Conservation (phyloP, 2,797 vertebrate genomes). For the Rhinophrynus dorsalis region DNA sequence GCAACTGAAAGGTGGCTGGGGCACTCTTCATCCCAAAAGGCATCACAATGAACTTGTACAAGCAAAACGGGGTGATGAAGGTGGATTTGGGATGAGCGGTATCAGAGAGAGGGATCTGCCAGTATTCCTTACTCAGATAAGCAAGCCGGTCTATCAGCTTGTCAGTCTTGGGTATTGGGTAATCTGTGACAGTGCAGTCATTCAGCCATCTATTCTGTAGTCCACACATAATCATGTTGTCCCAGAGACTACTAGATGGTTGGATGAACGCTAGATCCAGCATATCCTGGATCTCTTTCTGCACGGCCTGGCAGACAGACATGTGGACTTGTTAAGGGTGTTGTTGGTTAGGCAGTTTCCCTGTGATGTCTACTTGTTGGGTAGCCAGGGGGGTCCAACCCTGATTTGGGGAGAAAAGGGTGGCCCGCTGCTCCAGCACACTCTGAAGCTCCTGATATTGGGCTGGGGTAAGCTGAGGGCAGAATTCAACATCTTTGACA, state of each 20-base stretch:
- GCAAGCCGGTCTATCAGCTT: neutral
- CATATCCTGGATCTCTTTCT: neutral
- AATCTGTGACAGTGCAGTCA: neutral
- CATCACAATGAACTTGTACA: neutral
- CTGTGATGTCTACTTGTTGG: neutral
- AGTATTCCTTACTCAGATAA: neutral
- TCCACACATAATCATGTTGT: neutral
- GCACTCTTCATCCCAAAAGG: neutral
- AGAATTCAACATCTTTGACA: neutral
- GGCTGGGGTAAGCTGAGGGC: neutral
- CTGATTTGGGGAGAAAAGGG: neutral
- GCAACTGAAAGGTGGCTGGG: neutral
- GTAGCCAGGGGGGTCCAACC: neutral
- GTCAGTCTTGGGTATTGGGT: neutral
- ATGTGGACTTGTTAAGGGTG: neutral
- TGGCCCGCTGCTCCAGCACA: neutral
- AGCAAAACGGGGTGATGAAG: neutral
- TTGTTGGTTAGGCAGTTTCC: neutral
- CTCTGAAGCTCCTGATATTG: neutral
- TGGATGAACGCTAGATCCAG: neutral
- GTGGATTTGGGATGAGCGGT: neutral
- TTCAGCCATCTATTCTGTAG: neutral
- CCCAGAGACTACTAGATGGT: neutral
- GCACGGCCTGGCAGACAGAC: neutral
- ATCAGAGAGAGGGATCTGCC: too few relatives aligned